Evolutionary conservation across 2,113 vertebrate species (phyloP).

Genomic region (Pituophis catenifer): DNA sequence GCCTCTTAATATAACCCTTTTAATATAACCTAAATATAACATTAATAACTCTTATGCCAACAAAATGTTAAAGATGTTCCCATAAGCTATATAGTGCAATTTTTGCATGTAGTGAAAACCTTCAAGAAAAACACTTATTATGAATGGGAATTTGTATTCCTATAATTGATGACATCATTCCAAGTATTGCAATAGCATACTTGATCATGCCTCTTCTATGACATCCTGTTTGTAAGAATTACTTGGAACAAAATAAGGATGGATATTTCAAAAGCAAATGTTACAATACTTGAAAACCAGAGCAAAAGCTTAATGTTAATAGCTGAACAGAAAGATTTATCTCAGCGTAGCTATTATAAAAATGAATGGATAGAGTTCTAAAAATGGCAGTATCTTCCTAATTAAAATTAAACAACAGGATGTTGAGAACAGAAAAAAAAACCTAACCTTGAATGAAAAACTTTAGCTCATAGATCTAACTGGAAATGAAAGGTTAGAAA

Average conservation of each 20-base stretch:
- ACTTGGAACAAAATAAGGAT: background rate
- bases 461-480: background rate
- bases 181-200: background rate
- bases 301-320: background rate
- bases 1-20: background rate
- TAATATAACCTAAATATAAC: background rate
- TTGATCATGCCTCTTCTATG: background rate
- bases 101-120: background rate
- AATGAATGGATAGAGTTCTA: background rate
- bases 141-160: background rate
- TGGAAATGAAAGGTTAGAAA: background rate
- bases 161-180: background rate
- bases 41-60: background rate
- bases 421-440: background rate
- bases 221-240: background rate
- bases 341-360: background rate
- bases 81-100: background rate
- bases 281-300: background rate
- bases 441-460: background rate
- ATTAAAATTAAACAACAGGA: background rate
- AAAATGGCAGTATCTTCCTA: background rate
- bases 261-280: background rate
- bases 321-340: background rate
- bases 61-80: background rate
- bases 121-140: background rate